Percentiles rank a stretch among this genome's conserved stretches.
phyloP scores from a whole-genome alignment of 1,140 invertebrate species.

The Oncopodura yosiiana region DNA sequence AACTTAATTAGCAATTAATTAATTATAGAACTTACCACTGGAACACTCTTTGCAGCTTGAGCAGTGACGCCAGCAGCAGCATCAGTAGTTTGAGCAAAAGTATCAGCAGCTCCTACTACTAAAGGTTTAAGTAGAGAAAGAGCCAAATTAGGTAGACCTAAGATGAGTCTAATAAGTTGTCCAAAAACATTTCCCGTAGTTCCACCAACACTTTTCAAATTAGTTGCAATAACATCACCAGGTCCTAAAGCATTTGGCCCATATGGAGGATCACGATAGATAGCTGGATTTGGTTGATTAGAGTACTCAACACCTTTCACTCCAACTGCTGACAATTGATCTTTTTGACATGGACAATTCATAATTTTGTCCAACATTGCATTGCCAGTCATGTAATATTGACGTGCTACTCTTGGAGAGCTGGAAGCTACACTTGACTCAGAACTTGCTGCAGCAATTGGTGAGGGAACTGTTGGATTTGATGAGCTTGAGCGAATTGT shows the following conservation, averaged over 20 bases:
- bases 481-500: not conserved
- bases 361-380: constrained; percentile 36
- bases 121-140: constrained; percentile 35
- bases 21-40: constrained; percentile 33
- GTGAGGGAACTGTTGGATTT: constrained; percentile 24
- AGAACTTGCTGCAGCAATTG: constrained; percentile 19
- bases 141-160: constrained; percentile 34
- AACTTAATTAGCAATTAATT: too few species aligned
- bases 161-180: constrained; percentile 32
- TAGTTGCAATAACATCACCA: constrained; percentile 35
- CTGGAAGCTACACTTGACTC: constrained; percentile 13
- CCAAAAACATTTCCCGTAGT: constrained; percentile 36
- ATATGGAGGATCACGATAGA: constrained; percentile 34
- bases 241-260: constrained; percentile 35
- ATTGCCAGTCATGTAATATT: constrained; percentile 35
- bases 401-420: constrained; percentile 31
- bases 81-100: constrained; percentile 36
- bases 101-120: constrained; percentile 35
- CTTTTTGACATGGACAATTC: constrained; percentile 36
- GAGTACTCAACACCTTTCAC: constrained; percentile 34
- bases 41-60: constrained; percentile 35
- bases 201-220: constrained; percentile 35
- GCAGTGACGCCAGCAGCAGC: constrained; percentile 35
- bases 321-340: constrained; percentile 32
- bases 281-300: constrained; percentile 34